Evolutionary conservation across 2,888 invertebrate genomes (phyloP), one percentile per base, ranked within the genome.

Genomic region (Agriopis marginaria): DNA sequence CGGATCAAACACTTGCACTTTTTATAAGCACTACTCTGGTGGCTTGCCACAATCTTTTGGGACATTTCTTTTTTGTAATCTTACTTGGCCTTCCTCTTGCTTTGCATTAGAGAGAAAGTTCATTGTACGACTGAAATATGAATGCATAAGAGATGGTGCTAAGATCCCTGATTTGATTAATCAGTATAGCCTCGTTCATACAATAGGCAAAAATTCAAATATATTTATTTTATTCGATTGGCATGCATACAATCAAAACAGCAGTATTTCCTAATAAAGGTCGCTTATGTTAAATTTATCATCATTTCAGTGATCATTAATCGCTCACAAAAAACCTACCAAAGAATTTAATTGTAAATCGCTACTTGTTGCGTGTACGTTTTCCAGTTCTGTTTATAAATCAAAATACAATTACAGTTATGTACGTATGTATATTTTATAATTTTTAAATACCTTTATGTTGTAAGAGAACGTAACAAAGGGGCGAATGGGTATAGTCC

Each of bases 281-380:
- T 83, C 84, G 86, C 84, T 86, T 87, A 75, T 83, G 83, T 82
- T 82, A 79, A 77, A 64, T 65, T 74, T 77, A 76, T 75, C 66
- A 74, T 72, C 87, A 87, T 84, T 88, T 85, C 85, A 82, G 82
- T 85, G 80, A 81, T 82, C 83, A 83, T 82, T 80, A 81, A 70
- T 92, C 92, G 93, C 93, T 94, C 93, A 94, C 93, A 92, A 93
- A 89, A 89, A 90, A 87, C 79, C 86, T 92, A 93, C 93, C 93
- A 93, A 93, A 93, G 93, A 93, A 86, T 87, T 82, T 79, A 81
- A 80, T 85, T 82, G 79, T 89, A 87, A 81, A 79, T 61, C 60
- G 63, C 70, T 69, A 61, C 62, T 78, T 79, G 79, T 83, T 84
- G 87, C 84, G 81, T 72, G 65, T 44, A 51, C 10, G 32, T 49